Base-by-base conservation (phyloP, 2,113 vertebrate species). In the Gambusia affinis region DNA sequence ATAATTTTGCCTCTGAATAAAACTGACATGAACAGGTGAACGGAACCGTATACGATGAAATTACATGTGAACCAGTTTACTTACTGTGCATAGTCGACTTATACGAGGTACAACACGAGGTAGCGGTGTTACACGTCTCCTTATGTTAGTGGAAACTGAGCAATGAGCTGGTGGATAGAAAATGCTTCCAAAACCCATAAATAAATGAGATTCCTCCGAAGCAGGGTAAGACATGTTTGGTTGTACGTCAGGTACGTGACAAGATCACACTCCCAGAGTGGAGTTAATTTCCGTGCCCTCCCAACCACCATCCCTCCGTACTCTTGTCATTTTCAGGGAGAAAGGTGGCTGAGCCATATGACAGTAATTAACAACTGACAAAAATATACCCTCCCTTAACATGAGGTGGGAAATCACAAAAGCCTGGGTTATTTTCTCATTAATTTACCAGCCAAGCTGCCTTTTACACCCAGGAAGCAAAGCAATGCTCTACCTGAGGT, bases 341-440 rank as follows among this genome's bases (percentile, higher is more conserved):
- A 93, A 96, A 97, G 94, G 95, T 96, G 96, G 93, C 92, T 92
- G 93, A 92, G 94, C 95, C 96, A 95, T 94, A 96, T 96, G 95
- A 96, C 95, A 96, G 94, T 97, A 97, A 98, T 97, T 98, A 98
- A 96, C 96, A 95, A 95, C 96, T 96, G 96, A 97, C 96, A 97
- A 91, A 98, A 97, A 97, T 97, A 97, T 96, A 96, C 94, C 94
- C 93, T 94, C 96, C 94, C 96, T 92, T 93, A 95, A 92, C 91
- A 85, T 94, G 96, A 97, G 96, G 97, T 97, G 95, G 96, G 94
- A 98, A 98, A 96, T 95, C 95, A 95, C 88, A 93, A 95, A 96
- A 95, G 85, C 84, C 91, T 86, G 91, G 92, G 92, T 95, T 95
- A 94, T 95, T 95, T 95, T 94, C 95, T 96, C 94, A 92, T 96